Evolutionary conservation across 2,888 invertebrate species (phyloP).

Genomic region (Pantelozetes paolii): DNA sequence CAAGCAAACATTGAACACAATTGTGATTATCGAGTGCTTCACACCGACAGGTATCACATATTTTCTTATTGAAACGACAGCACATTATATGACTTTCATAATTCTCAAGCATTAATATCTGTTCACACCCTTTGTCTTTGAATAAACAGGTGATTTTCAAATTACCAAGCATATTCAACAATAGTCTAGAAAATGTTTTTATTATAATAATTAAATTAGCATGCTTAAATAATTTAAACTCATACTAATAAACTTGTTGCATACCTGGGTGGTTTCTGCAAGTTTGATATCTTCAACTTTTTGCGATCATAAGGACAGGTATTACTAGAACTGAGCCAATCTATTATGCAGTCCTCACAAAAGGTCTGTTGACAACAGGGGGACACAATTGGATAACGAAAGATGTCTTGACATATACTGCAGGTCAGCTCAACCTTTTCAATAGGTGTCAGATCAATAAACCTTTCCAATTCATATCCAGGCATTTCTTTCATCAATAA

Average conservation of each 20-base stretch:
- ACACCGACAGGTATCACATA: background rate
- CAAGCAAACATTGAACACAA: background rate
- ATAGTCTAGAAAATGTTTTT: background rate
- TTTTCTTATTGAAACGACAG: constrained; percentile 2
- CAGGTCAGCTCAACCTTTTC: constrained; percentile 17
- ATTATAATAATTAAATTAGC: too few relatives aligned
- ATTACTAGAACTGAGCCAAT: background rate
- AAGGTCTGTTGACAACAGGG: constrained; percentile 20
- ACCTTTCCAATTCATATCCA: constrained; percentile 20
- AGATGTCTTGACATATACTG: constrained; percentile 28
- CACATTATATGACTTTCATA: background rate
- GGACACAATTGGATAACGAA: constrained; percentile 2
- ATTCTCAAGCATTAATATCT: background rate
- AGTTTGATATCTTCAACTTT: background rate
- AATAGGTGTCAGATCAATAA: background rate
- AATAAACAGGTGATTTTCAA: background rate
- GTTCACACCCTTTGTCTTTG: constrained; percentile 6
- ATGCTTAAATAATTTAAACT: background rate
- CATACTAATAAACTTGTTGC: background rate
- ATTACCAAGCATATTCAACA: background rate
- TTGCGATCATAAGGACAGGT: constrained; percentile 31
- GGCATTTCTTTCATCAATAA: constrained; percentile 2
- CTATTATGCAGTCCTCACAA: background rate
- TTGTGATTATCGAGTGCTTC: constrained; percentile 3
- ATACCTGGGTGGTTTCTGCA: constrained; percentile 4